Base-by-base conservation (phyloP, 2,888 invertebrate species). In the Frankliniella intonsa region DNA sequence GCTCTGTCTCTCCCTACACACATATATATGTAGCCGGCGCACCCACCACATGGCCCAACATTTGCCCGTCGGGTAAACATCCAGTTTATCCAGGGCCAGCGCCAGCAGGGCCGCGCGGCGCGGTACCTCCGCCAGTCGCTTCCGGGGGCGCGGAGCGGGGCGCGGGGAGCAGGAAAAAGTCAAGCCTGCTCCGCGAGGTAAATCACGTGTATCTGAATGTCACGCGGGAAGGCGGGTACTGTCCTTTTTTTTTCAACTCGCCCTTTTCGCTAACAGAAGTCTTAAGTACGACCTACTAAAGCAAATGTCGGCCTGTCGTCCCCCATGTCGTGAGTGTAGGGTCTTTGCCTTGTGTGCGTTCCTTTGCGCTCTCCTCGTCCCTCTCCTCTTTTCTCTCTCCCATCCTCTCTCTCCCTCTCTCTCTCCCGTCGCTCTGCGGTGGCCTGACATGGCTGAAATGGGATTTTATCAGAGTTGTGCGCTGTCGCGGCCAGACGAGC, bases 391-490 rank as follows among this genome's bases (percentile, higher is more conserved):
- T 38, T 38, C 38, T 5, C 38, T 38, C 38, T 38, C 38, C 2
- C 38, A 38, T 38, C 38, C 38, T 38, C 55, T 55, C 55, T 19
- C 38, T 38, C 38, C 5, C 38, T 38, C 38, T 38, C 38, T 38
- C 38, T 38, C 38, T 38, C 17, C 14, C 55, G 11, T 25, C 22
- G 9, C 22, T 76, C 69, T 76, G 25, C 69, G 7, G 69, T 22
- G 69, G 25, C 25, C 69, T 76, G 69, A 76, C 69, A 76, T 76
- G 69, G 22, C 69, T 76, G 69, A 76, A 76, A 76, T 76, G 69
- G 69, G 69, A 76, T 76, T 76, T 76, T 76, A 76, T 76, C 69
- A 22, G 69, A 76, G 69, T 76, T 76, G 69, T 76, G 69, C 69
- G 69, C 69, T 76, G 69, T 76, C 69, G 69, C 25, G 69, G 69